phyloP scores from a whole-genome alignment of 2,888 invertebrate genomes.

The Ctenicera cuprea region DNA sequence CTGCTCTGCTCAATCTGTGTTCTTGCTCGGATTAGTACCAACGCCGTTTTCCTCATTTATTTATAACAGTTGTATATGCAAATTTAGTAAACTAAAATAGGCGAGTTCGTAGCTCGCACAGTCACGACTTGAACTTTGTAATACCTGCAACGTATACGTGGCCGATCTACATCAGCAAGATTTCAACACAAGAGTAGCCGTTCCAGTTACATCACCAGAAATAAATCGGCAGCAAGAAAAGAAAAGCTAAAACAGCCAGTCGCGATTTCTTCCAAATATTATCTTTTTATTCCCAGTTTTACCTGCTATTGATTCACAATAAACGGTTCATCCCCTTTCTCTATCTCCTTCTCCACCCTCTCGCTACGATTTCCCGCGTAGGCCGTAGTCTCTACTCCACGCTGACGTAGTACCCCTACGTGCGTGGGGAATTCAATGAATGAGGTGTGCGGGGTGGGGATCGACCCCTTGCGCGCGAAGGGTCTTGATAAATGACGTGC shows the following conservation, averaged over 20 bases:
- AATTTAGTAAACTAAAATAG: constrained; percentile 25
- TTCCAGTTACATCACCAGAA: constrained; percentile 26
- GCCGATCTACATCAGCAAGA: background rate
- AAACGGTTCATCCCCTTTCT: constrained; percentile 33
- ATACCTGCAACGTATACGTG: constrained; percentile 25
- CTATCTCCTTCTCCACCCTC: constrained; percentile 13
- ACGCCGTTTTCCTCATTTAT: background rate
- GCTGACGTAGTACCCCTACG: constrained; percentile 49
- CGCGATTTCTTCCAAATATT: background rate
- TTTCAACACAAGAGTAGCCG: constrained; percentile 17
- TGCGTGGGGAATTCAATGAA: constrained; percentile 48
- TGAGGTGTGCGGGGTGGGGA: constrained; percentile 43
- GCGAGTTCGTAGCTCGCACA: constrained; percentile 26
- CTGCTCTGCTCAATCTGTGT: background rate
- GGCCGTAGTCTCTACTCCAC: constrained; percentile 40
- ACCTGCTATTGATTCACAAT: constrained; percentile 37
- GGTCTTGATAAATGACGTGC: constrained; percentile 52
- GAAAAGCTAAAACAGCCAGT: background rate
- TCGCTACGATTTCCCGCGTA: constrained; percentile 41
- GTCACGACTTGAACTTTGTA: constrained; percentile 36
- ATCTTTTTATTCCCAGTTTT: constrained; percentile 2
- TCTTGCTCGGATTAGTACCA: background rate
- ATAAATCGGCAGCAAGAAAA: background rate
- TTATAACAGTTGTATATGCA: constrained; percentile 30
- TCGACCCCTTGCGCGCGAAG: constrained; percentile 42